A percentile compares a stretch with the other conserved stretches of the same genome.
Conservation (phyloP, 2,797 vertebrate genomes). For the Vultur gryphus region DNA sequence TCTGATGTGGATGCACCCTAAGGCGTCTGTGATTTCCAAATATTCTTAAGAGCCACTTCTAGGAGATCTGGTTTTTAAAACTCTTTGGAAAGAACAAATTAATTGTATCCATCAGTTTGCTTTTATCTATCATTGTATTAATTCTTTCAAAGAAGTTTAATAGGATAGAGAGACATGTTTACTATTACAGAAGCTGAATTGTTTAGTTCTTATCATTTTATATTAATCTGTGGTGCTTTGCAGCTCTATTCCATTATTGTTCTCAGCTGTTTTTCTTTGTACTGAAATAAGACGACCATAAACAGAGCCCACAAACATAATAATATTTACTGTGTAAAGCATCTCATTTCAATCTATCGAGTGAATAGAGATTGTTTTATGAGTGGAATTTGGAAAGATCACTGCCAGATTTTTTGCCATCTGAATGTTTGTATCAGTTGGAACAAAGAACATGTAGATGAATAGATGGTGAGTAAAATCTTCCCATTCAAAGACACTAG, state of each 20-base stretch:
- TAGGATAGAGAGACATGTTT: background rate
- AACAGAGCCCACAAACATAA: background rate
- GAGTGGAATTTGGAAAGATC: background rate
- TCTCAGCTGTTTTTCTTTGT: conserved; percentile 13
- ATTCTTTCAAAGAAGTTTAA: conserved; percentile 13
- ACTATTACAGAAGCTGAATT: background rate
- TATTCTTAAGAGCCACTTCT: background rate
- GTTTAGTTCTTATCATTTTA: background rate
- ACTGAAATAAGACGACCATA: background rate
- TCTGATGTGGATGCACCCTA: background rate
- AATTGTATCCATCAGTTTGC: background rate
- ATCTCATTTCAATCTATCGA: background rate
- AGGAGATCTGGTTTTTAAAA: background rate
- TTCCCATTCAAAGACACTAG: background rate
- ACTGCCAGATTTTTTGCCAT: background rate
- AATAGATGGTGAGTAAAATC: background rate
- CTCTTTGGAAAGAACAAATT: background rate
- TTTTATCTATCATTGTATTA: conserved; percentile 2
- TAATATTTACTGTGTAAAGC: background rate
- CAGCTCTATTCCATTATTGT: background rate
- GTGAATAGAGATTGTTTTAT: background rate
- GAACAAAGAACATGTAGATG: background rate
- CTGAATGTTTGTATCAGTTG: background rate
- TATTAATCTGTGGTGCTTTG: conserved; percentile 4
- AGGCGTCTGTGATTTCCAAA: background rate